Evolutionary conservation across 2,113 vertebrate genomes (phyloP).

Genomic region (Cromileptes altivelis): DNA sequence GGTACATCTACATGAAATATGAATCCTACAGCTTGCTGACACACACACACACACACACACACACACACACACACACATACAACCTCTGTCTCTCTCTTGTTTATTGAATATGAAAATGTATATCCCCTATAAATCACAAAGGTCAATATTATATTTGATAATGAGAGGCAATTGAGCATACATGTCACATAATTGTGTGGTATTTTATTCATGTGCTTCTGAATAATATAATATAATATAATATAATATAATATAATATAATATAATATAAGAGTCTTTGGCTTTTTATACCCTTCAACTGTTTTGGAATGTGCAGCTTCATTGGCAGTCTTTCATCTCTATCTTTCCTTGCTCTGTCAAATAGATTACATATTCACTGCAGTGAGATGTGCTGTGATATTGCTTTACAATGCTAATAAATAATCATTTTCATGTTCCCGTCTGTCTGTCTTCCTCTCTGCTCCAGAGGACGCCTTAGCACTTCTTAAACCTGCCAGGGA

Average conservation of each 20-base stretch:
- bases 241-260: conserved; percentile 10
- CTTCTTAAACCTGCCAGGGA: conserved; percentile 6
- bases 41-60: conserved; percentile 4
- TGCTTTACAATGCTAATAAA: conserved; percentile 31
- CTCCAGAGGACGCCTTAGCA: neutral
- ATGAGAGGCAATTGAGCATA: conserved; percentile 33
- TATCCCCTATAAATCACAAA: conserved; percentile 26
- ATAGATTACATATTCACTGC: conserved; percentile 28
- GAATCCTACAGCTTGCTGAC: conserved; percentile 14
- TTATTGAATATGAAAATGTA: conserved; percentile 45
- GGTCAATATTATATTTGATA: conserved; percentile 47
- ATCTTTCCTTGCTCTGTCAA: conserved; percentile 2
- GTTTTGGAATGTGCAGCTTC: conserved; percentile 4
- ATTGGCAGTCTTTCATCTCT: neutral
- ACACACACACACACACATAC: neutral
- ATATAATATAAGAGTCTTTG: neutral
- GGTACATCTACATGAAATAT: conserved; percentile 30
- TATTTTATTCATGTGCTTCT: conserved; percentile 35
- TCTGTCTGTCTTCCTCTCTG: neutral
- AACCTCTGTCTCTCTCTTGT: neutral
- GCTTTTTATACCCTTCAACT: neutral
- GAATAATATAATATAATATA: conserved; percentile 14
- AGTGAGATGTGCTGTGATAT: conserved; percentile 26
- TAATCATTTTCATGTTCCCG: conserved; percentile 33
- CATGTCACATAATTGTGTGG: conserved; percentile 42